Conservation (phyloP, 1,140 invertebrate genomes). For the Amyelois transitella region DNA sequence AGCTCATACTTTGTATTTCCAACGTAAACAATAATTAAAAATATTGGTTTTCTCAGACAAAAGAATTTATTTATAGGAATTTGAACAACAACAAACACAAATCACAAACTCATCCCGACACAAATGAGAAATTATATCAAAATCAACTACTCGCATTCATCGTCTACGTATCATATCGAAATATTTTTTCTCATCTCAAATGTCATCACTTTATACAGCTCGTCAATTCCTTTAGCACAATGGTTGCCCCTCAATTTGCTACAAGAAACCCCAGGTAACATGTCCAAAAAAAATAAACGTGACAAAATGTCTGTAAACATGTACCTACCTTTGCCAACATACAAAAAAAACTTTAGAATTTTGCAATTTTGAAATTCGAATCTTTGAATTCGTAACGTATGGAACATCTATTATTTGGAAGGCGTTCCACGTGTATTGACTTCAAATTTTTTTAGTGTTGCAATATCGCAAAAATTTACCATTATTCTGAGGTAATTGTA, state of each 20-base stretch:
- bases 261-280: slow-evolving; percentile 57
- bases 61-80: no score
- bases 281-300: slow-evolving; percentile 59
- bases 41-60: no score
- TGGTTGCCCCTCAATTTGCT: slow-evolving; percentile 50
- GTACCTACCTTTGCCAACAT: slow-evolving; percentile 49
- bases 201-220: slow-evolving; percentile 55
- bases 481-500: slow-evolving; percentile 42
- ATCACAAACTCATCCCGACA: not conserved
- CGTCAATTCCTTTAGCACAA: slow-evolving; percentile 45
- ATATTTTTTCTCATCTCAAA: slow-evolving; percentile 26
- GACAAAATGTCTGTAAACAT: slow-evolving; percentile 71
- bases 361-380: slow-evolving; percentile 31
- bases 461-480: slow-evolving; percentile 54
- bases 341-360: slow-evolving; percentile 40
- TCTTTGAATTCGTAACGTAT: slow-evolving; percentile 44
- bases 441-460: slow-evolving; percentile 26
- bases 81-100: no score
- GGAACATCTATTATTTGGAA: slow-evolving; percentile 41
- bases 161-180: slow-evolving; percentile 14
- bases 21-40: no score
- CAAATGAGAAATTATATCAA: no score
- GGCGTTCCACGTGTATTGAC: slow-evolving; percentile 57
- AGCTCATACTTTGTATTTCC: no score
- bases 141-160: no score